Evolutionary conservation across 1,140 invertebrate genomes (phyloP).

Genomic region (Drosophila jambulina): DNA sequence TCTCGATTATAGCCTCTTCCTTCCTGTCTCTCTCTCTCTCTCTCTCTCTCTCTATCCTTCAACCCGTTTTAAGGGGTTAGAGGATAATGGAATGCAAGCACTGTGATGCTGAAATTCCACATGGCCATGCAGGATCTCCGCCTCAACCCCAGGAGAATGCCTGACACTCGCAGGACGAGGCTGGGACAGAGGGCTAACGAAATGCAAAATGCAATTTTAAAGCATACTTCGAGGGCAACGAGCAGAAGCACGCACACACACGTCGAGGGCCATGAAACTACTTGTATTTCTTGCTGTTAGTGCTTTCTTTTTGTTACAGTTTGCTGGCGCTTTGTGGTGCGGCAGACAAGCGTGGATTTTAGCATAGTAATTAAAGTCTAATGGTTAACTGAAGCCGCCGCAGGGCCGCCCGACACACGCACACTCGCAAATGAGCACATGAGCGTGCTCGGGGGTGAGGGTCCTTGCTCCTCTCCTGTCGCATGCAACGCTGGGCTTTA

Average conservation of each 20-base stretch:
- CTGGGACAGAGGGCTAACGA: neutral
- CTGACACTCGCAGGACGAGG: constrained; percentile 19
- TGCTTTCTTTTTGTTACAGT: constrained; percentile 24
- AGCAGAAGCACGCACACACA: constrained; percentile 45
- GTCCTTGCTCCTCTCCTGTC: constrained; percentile 10
- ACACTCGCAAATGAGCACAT: constrained; percentile 29
- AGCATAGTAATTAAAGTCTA: constrained; percentile 80
- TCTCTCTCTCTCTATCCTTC: neutral
- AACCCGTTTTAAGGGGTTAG: neutral
- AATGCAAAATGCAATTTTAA: constrained; percentile 63
- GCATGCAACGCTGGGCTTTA: constrained; percentile 76
- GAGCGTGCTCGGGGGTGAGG: neutral
- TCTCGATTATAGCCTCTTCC: constrained; percentile 2
- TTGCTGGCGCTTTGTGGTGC: constrained; percentile 51
- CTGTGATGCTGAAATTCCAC: constrained; percentile 17
- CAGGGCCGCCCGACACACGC: constrained; percentile 43
- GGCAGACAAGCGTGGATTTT: constrained; percentile 76
- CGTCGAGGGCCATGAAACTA: constrained; percentile 19
- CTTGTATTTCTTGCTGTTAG: constrained; percentile 2
- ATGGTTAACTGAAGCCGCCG: constrained; percentile 76
- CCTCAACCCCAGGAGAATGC: constrained; percentile 3
- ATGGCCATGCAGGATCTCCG: constrained; percentile 13
- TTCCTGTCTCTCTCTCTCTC: neutral
- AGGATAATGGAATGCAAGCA: constrained; percentile 13
- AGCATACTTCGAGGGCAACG: constrained; percentile 67